Percentiles rank a stretch among this genome's conserved stretches.
These are phyloP conservation scores for Ceratina calcarata DNA, from an alignment of 1,140 invertebrate genomes.

Conservation along the genomic window DNA sequence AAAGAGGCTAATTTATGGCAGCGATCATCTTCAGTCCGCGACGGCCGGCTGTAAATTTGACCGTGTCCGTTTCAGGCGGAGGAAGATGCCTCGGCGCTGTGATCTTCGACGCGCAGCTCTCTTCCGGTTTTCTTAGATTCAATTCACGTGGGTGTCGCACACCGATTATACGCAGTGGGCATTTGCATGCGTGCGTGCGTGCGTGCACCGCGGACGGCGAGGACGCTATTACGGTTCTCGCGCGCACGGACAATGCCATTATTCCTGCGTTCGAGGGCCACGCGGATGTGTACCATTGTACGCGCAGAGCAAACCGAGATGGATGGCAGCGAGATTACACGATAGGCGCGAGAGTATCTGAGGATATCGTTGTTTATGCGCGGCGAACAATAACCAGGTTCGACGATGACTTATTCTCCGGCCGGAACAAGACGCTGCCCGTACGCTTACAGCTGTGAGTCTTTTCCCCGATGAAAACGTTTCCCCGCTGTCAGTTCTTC, in stretches of 20 bases:
- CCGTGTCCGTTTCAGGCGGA: not conserved
- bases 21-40: slow-evolving; percentile 5
- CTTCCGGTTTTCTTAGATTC: slow-evolving; percentile 9
- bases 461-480: slow-evolving; percentile 5
- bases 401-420: slow-evolving; percentile 39
- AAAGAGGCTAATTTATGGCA: slow-evolving; percentile 7
- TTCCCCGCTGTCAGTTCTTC: not conserved
- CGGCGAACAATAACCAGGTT: slow-evolving; percentile 32
- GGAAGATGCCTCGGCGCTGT: not conserved
- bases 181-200: slow-evolving; percentile 11
- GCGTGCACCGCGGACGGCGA: not conserved
- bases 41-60: slow-evolving; percentile 5
- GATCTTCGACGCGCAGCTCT: not conserved
- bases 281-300: slow-evolving; percentile 53
- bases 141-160: slow-evolving; percentile 14
- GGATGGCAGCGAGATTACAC: slow-evolving; percentile 54
- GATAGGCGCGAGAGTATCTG: slow-evolving; percentile 24
- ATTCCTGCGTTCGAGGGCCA: slow-evolving; percentile 47
- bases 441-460: not conserved
- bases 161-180: slow-evolving; percentile 9
- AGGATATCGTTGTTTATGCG: slow-evolving; percentile 41
- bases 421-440: not conserved
- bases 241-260: slow-evolving; percentile 53
- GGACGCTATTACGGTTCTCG: slow-evolving; percentile 28
- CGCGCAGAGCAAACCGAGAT: slow-evolving; percentile 27